Evolutionary conservation across 2,113 vertebrate genomes (phyloP), one percentile per base, ranked within the genome.

Genomic region (Pelmatolapia mariae): DNA sequence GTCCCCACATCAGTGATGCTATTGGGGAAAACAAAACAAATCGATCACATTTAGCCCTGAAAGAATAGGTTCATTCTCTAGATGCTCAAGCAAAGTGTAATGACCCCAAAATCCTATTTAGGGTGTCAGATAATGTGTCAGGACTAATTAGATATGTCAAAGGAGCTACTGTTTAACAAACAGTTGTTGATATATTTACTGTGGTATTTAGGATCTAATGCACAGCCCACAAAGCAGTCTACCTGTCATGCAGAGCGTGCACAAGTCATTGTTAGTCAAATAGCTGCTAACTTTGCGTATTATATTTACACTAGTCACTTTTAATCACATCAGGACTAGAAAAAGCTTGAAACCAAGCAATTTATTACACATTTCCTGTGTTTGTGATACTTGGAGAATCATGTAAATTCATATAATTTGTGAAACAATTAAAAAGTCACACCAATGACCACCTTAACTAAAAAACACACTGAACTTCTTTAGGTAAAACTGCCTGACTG

Each of bases 41-140:
- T 52, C 47, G 9, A 8, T n/a, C 50, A 3, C 8, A 52, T 0
- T 0, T 52, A 10, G 50, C 18, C 1, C 50, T 52, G 50, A 52
- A 52, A n/a, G 18, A 52, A 52, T 4, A 52, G n/a, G 50, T 19
- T 52, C 8, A n/a, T n/a, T 52, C 50, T 0, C 18, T 2, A 3
- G 50, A 9, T n/a, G 8, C 50, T n/a, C 50, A 31, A 31, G 5
- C 4, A 22, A 54, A 22, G 5, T 54, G 10, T 54, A 54, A 54
- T 54, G 52, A 22, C 52, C n/a, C 10, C n/a, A 0, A 54, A 54
- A 54, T 22, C n/a, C n/a, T 54, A 54, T 54, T 54, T 54, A 54
- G n/a, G 52, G n/a, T 54, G 52, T 54, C 10, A 54, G 52, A 54
- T 54, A 54, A 22, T 22, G 52, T 54, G 52, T 54, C 10, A 0